These are phyloP conservation scores for Marcusenius ussheri DNA, from an alignment of 2,113 vertebrate genomes.

Conservation along the genomic window DNA sequence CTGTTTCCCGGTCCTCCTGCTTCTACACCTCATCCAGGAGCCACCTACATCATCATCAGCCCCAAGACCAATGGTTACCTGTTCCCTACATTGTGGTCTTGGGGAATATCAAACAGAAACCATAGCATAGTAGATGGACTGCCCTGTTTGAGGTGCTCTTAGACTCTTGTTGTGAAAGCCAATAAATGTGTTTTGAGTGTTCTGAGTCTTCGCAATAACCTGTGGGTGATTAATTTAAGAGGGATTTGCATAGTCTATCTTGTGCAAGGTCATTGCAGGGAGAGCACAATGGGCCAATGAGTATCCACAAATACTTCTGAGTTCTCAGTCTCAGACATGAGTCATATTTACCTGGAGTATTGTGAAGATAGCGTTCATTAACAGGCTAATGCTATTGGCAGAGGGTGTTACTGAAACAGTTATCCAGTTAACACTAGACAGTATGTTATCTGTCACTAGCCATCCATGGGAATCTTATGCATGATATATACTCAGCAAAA, in stretches of 20 bases:
- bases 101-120: neutral
- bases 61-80: neutral
- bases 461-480: neutral
- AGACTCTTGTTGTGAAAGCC: neutral
- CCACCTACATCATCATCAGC: neutral
- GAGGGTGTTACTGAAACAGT: neutral
- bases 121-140: neutral
- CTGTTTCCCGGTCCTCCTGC: neutral
- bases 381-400: neutral
- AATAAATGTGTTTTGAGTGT: neutral
- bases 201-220: neutral
- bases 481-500: no score
- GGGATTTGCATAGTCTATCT: neutral
- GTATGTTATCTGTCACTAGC: neutral
- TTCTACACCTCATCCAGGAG: neutral
- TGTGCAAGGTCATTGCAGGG: neutral
- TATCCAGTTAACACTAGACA: neutral
- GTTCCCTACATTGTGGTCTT: neutral
- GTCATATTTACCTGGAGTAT: neutral
- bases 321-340: neutral
- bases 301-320: neutral
- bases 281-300: neutral
- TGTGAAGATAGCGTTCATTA: neutral
- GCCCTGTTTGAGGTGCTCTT: neutral
- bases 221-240: neutral